Evolutionary conservation across 2,797 vertebrate species (phyloP).

Genomic region (Sparus aurata): DNA sequence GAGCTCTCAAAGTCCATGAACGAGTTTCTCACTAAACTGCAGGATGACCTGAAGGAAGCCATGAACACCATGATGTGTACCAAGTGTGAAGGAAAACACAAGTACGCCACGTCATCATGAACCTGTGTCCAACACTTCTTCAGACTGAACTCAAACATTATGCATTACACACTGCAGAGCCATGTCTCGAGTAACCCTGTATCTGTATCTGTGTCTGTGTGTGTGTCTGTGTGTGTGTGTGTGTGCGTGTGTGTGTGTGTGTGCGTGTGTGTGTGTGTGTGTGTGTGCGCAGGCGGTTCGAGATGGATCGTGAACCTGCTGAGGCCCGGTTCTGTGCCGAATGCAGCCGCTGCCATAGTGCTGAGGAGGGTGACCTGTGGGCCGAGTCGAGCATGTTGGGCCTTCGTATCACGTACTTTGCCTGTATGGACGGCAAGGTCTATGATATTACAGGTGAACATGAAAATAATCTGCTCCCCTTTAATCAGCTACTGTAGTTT

Average conservation of each 20-base stretch:
- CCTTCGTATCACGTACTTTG: conserved; percentile 95
- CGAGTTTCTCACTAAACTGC: conserved; percentile 93
- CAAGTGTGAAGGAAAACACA: conserved; percentile 96
- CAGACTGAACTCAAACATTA: not conserved
- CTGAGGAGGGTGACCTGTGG: conserved; percentile 96
- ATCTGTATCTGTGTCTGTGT: too few species aligned
- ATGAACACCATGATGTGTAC: conserved; percentile 99
- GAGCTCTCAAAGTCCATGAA: conserved; percentile 94
- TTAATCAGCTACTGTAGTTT: conserved; percentile 20
- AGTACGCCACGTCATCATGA: conserved; percentile 79
- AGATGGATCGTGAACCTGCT: conserved; percentile 92
- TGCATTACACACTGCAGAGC: not conserved
- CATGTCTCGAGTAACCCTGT: not conserved
- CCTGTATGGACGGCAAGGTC: conserved; percentile 94
- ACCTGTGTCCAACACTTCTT: not conserved
- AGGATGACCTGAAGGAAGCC: conserved; percentile 95
- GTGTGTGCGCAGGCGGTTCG: conserved; percentile 88
- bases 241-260: not conserved
- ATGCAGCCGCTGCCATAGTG: conserved; percentile 90
- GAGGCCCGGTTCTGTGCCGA: conserved; percentile 93
- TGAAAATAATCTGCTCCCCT: not conserved
- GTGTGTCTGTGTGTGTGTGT: too few species aligned
- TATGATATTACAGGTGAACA: conserved; percentile 94
- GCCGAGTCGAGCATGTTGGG: conserved; percentile 96
- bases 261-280: not conserved